phyloP scores from a whole-genome alignment of 92 coral and sea anemone species.

The Diadumene lineata region DNA sequence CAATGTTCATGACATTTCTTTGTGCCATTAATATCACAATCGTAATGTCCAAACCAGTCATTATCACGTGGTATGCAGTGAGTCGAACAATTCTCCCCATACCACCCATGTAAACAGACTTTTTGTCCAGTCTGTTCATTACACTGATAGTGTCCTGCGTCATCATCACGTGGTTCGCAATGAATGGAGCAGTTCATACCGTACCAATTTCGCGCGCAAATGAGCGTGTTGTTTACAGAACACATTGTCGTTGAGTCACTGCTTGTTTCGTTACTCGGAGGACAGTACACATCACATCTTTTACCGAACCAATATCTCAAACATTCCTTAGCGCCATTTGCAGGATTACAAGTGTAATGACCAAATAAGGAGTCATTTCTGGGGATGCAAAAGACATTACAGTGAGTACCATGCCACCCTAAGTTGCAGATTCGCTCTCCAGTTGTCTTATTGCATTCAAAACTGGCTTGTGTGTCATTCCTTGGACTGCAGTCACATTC shows the following conservation, averaged over 20 bases:
- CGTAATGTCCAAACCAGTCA: conserved; percentile 68
- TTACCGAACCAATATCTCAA: conserved; percentile 56
- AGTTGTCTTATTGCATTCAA: conserved; percentile 60
- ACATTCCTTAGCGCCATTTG: conserved; percentile 67
- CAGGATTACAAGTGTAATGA: conserved; percentile 49
- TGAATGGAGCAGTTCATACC: conserved; percentile 49
- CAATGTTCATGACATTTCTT: conserved; percentile 51
- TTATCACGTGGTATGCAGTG: conserved; percentile 43
- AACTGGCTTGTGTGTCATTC: conserved; percentile 64
- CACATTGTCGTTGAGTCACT: conserved; percentile 27
- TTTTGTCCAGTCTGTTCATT: conserved; percentile 39
- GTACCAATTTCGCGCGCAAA: conserved; percentile 60
- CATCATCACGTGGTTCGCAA: conserved; percentile 56
- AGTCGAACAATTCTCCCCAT: conserved; percentile 49
- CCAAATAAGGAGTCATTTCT: conserved; percentile 53
- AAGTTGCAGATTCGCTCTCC: conserved; percentile 57
- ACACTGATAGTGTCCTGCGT: conserved; percentile 45
- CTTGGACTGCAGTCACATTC: conserved; percentile 72
- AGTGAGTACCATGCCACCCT: conserved; percentile 64
- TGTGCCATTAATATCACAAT: conserved; percentile 46
- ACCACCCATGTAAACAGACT: conserved; percentile 49
- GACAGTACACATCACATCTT: conserved; percentile 63
- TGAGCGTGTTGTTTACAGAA: conserved; percentile 38
- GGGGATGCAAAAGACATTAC: conserved; percentile 51
- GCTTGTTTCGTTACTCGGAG: conserved; percentile 25